phyloP scores from a whole-genome alignment of 2,888 invertebrate species.

The Neoascia interrupta region DNA sequence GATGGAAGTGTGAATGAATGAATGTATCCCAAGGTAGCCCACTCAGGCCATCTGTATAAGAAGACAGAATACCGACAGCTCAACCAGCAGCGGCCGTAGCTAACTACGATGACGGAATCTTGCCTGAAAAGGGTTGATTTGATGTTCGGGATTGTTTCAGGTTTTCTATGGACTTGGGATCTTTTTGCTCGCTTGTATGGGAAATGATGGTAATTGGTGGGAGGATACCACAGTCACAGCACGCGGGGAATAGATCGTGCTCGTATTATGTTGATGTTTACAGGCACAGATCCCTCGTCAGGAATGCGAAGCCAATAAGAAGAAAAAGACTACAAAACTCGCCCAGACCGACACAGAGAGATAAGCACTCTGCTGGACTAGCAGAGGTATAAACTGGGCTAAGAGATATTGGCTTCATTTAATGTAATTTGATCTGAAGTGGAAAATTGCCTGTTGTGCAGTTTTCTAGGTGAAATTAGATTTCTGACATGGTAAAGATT shows the following conservation, averaged over 20 bases:
- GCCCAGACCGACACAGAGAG: too few species aligned
- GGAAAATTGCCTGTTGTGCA: slow-evolving; percentile 66
- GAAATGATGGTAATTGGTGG: slow-evolving; percentile 64
- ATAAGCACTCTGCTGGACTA: slow-evolving; percentile 6
- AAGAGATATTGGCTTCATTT: slow-evolving; percentile 70
- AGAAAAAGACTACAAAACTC: too few species aligned
- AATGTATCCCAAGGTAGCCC: slow-evolving; percentile 61
- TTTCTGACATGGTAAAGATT: slow-evolving; percentile 65
- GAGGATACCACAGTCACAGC: slow-evolving; percentile 45
- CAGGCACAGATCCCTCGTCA: slow-evolving; percentile 50
- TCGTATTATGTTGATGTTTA: too few species aligned
- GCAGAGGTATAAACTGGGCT: slow-evolving; percentile 58
- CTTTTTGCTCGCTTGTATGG: not conserved
- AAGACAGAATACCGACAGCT: slow-evolving; percentile 3
- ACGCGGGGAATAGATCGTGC: slow-evolving; percentile 56
- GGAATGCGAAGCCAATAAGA: too few species aligned
- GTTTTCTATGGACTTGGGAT: slow-evolving; percentile 14
- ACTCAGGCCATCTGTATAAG: slow-evolving; percentile 38
- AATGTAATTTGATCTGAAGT: slow-evolving; percentile 69
- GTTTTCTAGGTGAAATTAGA: slow-evolving; percentile 61
- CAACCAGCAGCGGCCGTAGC: slow-evolving; percentile 1
- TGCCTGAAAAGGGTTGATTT: slow-evolving; percentile 52
- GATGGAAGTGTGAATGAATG: slow-evolving; percentile 69
- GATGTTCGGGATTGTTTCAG: slow-evolving; percentile 59
- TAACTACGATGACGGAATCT: slow-evolving; percentile 57